Base-by-base conservation (phyloP, 2,113 vertebrate species). In the Microtus pennsylvanicus region DNA sequence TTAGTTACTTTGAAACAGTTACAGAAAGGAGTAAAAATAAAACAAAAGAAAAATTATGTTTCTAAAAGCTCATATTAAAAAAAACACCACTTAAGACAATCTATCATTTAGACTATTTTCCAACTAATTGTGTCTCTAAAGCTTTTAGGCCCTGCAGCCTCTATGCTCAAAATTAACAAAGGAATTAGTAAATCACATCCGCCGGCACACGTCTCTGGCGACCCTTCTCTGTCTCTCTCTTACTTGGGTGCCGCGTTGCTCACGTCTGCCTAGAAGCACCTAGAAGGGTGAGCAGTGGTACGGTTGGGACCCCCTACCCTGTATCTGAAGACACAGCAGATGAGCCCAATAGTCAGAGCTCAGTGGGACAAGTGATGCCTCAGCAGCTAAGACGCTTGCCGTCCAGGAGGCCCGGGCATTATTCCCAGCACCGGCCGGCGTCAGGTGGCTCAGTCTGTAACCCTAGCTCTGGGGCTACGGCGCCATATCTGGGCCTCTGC, bases 111-210 rank as follows among this genome's bases (percentile, higher is more conserved):
- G 95, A 91, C 76, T 81, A 55, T 76, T 94, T 93, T 96, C 52
- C 82, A 93, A n/a, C 89, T 96, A 63, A 91, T 75, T 95, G 9
- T 97, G 96, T 95, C 88, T 94, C 89, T 94, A 11, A 97, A 87
- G 75, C 96, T 94, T 78, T 74, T n/a, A 77, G 91, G 70, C n/a
- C 91, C 63, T 91, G 55, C 22, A 95, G 87, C 58, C 89, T 96
- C 90, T 94, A 28, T 42, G 76, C 82, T 94, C 89, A 95, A 89
- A 91, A 95, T 96, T 93, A 95, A 65, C 88, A 76, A 91, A 91
- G 76, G 97, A 91, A 77, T 77, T 70, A 78, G 76, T 82, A 93
- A 85, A 77, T 93, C 76, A 22, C 13, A 1, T 75, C 26, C 65
- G 17, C 11, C 7, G 11, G 35, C 63, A 89, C 24, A 38, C 17